Evolutionary conservation across 2,888 invertebrate genomes (phyloP).

Genomic region (Aphodius sticticus): DNA sequence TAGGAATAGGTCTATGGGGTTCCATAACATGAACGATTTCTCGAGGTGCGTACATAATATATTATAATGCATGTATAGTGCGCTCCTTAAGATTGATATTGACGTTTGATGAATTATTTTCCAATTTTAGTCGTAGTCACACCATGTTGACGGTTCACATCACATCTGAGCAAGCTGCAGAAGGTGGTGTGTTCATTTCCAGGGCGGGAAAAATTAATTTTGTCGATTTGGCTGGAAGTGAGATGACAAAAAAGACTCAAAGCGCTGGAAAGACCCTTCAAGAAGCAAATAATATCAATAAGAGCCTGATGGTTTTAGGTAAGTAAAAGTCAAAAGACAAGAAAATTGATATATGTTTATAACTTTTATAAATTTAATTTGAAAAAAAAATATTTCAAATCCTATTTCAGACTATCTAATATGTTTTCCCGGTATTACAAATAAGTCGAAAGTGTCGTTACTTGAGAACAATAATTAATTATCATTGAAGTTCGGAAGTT

Average conservation of each 20-base stretch:
- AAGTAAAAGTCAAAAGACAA: slow-evolving; percentile 47
- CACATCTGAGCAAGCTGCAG: slow-evolving; percentile 83
- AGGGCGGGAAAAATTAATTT: slow-evolving; percentile 95
- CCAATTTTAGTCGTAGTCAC: slow-evolving; percentile 75
- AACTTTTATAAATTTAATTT: too few species aligned
- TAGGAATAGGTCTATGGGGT: slow-evolving; percentile 87
- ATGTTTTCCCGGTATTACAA: too few species aligned
- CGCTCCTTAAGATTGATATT: slow-evolving; percentile 5
- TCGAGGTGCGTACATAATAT: slow-evolving; percentile 62
- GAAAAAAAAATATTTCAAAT: too few species aligned
- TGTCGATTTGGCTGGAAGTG: slow-evolving; percentile 96
- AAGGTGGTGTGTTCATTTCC: slow-evolving; percentile 84
- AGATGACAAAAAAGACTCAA: slow-evolving; percentile 92
- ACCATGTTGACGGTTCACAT: slow-evolving; percentile 91
- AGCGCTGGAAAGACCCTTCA: slow-evolving; percentile 88
- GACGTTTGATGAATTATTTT: too few species aligned
- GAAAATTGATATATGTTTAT: background rate
- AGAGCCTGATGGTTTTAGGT: slow-evolving; percentile 94
- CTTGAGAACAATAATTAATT: too few species aligned
- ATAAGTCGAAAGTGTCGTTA: too few species aligned
- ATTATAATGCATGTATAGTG: background rate
- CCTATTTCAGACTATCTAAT: too few species aligned
- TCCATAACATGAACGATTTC: slow-evolving; percentile 92
- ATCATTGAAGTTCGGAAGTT: too few species aligned
- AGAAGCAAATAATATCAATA: slow-evolving; percentile 96